Evolutionary conservation across 2,113 vertebrate species (phyloP), one percentile per base, ranked within the genome.

Genomic region (Xenopus borealis): DNA sequence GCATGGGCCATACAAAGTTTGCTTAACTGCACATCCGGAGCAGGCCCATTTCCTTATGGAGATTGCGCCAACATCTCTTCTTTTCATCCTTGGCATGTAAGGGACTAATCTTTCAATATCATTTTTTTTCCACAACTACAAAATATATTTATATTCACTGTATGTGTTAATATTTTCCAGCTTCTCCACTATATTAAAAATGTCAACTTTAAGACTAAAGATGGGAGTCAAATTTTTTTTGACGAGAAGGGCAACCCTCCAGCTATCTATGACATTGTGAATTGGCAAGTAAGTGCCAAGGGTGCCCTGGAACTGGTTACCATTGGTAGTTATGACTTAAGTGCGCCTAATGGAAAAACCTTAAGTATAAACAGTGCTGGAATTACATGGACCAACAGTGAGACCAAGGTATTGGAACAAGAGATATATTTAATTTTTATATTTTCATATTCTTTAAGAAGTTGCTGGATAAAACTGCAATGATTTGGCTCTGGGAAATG

Each of bases 121-220:
- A 50, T 12, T 50, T 12, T 13, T 50, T 50, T 16, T 2, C 46
- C 5, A 10, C 2, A 10, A 16, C 17, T 18, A 3, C 4, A 2
- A 45, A 10, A 40, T 40, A n/a, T n/a, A n/a, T 40, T 20, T 12
- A 13, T 70, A 40, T 27, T 12, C 50, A 18, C 1, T 10, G 8
- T 10, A 19, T 58, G 10, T 10, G 33, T 58, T 17, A 3, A 4
- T 2, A 6, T 16, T 50, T 50, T 50, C 47, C 64, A 75, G 72
- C 20, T 75, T n/a, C 64, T 75, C 1, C 55, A 50, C 1, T 68
- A 75, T 27, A 68, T 75, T 18, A 67, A 75, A 45, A 68, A 46
- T 8, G 17, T 46, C 5, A 45, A 20, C 13, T 16, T 75, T n/a
- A 67, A 27, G 5, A 18, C 59, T 5, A 67, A 44, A 64, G 59